Evolutionary conservation across 2,797 vertebrate species (phyloP), one percentile per base, ranked within the genome.

Genomic region (Cyclura pinguis): DNA sequence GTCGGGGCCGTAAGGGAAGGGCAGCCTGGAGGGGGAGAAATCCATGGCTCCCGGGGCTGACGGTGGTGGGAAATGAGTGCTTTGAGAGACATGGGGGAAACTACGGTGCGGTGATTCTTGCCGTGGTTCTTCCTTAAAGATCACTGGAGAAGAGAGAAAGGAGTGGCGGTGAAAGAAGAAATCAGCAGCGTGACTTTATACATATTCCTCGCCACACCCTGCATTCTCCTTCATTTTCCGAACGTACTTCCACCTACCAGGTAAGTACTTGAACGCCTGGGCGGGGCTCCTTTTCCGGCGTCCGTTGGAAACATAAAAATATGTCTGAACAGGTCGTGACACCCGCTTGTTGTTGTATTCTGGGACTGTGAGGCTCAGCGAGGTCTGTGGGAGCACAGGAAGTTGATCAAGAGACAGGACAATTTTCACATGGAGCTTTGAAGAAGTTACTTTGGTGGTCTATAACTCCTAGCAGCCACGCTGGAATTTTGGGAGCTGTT

Each of bases 241-340:
- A 10, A 14, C 35, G 2, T 27, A 20, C 18, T 35, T 50, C 42
- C 69, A 87, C 92, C 6, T 90, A 99, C 98, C 97, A 78, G 98
- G 98, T 73, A 99, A 97, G 93, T 98, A 99, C 94, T 98, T 98
- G 96, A 99, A 99, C 92, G 97, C 98, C 94, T 99, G 98, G 16
- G 98, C 98, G 88, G 98, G 98, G 95, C 98, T 99, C 89, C 98
- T 96, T 94, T 99, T 99, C 95, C 98, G 98, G 89, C 98, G 98
- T 50, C 98, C 98, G 4, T 99, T 99, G 91, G 98, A 99, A 82
- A 99, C 98, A 7, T 98, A 98, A 88, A 99, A 98, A 94, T 98
- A 98, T 92, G 98, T 98, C 4, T 98, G 97, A 93, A 98, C 96
- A 0, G 98, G 98, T 35, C 97, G 97, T 55, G 95, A 98, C 94